A percentile compares a stretch with the other conserved stretches of the same genome.
Conservation (phyloP, 1,140 invertebrate genomes). For the Carposina sasakii region DNA sequence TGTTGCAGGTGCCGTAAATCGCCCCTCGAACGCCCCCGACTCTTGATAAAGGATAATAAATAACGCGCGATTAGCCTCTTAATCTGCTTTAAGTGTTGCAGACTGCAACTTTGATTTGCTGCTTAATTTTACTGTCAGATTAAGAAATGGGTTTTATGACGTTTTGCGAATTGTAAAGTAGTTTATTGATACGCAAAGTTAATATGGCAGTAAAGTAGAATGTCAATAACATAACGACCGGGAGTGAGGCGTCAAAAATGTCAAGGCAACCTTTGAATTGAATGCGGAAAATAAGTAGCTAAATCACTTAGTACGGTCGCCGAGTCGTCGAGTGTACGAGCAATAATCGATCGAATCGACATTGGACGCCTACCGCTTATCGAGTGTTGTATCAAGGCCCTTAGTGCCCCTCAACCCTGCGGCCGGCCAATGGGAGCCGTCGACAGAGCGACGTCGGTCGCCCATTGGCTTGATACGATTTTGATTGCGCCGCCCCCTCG, state of each 20-base stretch:
- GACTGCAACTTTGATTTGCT: slow-evolving; percentile 39
- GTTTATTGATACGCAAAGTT: too few species aligned
- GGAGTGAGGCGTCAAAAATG: too few species aligned
- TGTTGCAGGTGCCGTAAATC: slow-evolving; percentile 49
- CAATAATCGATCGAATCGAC: slow-evolving; percentile 63
- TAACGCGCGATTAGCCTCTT: slow-evolving; percentile 50
- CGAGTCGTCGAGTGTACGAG: slow-evolving; percentile 27
- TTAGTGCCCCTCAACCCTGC: slow-evolving; percentile 48
- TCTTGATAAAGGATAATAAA: slow-evolving; percentile 61
- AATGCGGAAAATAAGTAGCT: slow-evolving; percentile 11
- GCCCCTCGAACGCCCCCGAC: slow-evolving; percentile 39
- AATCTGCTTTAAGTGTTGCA: slow-evolving; percentile 45
- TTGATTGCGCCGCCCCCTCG: slow-evolving; percentile 68
- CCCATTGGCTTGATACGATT: slow-evolving; percentile 64
- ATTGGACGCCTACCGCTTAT: slow-evolving; percentile 63
- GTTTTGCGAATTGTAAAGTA: too few species aligned
- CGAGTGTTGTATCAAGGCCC: slow-evolving; percentile 65
- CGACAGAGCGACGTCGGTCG: slow-evolving; percentile 25
- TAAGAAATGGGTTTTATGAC: slow-evolving; percentile 19
- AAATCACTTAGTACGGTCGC: slow-evolving; percentile 10
- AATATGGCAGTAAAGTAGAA: not conserved
- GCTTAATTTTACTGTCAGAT: slow-evolving; percentile 39
- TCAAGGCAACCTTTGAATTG: slow-evolving; percentile 3
- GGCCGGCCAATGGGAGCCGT: slow-evolving; percentile 43
- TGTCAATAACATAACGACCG: not conserved